phyloP scores from a whole-genome alignment of 2,113 vertebrate genomes.

The Xyliphius kryptos region DNA sequence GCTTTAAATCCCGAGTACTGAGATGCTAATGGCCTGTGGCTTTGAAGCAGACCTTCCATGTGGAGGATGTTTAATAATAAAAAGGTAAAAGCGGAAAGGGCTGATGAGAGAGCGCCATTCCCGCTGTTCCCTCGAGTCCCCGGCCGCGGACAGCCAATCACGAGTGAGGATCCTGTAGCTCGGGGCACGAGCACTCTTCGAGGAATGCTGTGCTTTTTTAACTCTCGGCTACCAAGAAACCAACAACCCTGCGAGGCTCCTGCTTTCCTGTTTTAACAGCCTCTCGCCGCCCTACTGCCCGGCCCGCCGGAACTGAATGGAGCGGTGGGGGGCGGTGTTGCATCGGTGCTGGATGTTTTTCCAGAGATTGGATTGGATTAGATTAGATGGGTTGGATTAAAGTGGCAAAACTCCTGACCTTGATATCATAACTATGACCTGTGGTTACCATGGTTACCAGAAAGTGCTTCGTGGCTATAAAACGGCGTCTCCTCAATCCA shows the following conservation, averaged over 20 bases:
- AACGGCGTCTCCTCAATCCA: too few species aligned
- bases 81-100: conserved; percentile 35
- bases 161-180: conserved; percentile 13
- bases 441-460: too few species aligned
- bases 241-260: background rate
- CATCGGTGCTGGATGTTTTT: too few species aligned
- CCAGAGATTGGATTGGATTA: too few species aligned
- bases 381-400: too few species aligned
- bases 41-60: conserved; percentile 39
- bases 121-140: conserved; percentile 18
- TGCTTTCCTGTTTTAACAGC: too few species aligned
- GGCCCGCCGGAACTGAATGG: background rate
- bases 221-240: background rate
- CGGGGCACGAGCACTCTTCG: conserved; percentile 15
- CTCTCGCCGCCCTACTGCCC: background rate
- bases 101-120: conserved; percentile 21
- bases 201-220: conserved; percentile 12
- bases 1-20: conserved; percentile 29
- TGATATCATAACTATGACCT: too few species aligned
- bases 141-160: conserved; percentile 30
- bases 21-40: conserved; percentile 41
- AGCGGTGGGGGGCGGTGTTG: too few species aligned
- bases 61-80: conserved; percentile 44
- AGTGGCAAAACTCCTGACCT: too few species aligned
- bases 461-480: too few species aligned